phyloP scores from a whole-genome alignment of 2,113 vertebrate genomes.

The Peucedramus taeniatus region DNA sequence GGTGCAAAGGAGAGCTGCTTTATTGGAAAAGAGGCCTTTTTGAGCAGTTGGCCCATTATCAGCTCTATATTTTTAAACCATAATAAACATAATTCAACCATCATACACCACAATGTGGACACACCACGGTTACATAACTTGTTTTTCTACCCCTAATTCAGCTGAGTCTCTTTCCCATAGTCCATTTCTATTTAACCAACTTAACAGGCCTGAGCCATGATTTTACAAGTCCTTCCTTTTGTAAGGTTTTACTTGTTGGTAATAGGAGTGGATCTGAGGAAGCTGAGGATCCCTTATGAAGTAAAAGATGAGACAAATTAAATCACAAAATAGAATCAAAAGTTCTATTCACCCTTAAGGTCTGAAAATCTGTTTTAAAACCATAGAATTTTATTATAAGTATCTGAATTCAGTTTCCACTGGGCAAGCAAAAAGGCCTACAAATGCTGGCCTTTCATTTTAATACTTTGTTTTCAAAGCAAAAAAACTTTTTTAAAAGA shows the following conservation, averaged over 20 bases:
- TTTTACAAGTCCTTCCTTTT: not conserved
- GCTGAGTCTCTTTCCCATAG: not conserved
- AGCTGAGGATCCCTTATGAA: not conserved
- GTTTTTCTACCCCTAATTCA: not conserved
- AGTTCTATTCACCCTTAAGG: not conserved
- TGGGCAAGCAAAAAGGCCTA: not conserved
- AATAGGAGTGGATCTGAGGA: not conserved
- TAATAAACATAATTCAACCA: not conserved
- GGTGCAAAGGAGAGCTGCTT: not conserved
- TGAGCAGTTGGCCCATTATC: no score
- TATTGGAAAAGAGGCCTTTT: not conserved
- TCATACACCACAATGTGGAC: accelerated
- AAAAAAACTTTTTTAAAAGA: not conserved
- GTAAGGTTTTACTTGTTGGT: not conserved
- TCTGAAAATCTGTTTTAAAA: not conserved
- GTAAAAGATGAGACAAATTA: not conserved
- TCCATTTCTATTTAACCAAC: not conserved
- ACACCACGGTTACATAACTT: not conserved
- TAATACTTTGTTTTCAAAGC: not conserved
- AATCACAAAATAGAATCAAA: not conserved
- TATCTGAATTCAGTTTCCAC: not conserved
- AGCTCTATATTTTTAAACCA: not conserved
- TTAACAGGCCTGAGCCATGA: not conserved
- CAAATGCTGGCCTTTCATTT: not conserved
- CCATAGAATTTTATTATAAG: not conserved